phyloP scores from a whole-genome alignment of 2,888 invertebrate genomes.

The Drosophila incognita region DNA sequence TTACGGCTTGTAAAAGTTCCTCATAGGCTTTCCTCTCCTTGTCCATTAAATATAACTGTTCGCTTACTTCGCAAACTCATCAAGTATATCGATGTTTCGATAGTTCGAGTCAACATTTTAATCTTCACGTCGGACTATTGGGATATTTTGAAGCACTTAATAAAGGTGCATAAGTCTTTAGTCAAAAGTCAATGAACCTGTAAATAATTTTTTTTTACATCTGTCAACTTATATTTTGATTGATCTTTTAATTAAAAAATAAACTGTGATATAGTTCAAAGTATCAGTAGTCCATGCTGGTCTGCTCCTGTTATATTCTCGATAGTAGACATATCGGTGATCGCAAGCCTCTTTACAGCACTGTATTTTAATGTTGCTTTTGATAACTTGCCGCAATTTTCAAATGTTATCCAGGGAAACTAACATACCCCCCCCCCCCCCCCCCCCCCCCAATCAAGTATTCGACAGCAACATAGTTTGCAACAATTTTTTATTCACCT shows the following conservation, averaged over 20 bases:
- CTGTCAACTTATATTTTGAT: not conserved
- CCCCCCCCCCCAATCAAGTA: too few relatives aligned
- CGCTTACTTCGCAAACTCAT: not conserved
- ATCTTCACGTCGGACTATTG: not conserved
- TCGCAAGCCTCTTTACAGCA: not conserved
- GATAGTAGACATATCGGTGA: not conserved
- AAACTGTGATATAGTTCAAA: not conserved
- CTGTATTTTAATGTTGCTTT: not conserved
- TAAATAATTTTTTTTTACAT: not conserved
- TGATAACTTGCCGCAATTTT: slow-evolving; percentile 15
- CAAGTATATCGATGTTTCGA: slow-evolving; percentile 31
- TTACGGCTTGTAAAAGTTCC: slow-evolving; percentile 38
- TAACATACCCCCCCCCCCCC: too few relatives aligned
- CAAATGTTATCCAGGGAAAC: not conserved
- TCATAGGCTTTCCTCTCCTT: slow-evolving; percentile 52
- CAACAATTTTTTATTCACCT: slow-evolving; percentile 22
- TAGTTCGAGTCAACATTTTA: not conserved
- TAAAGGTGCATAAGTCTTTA: not conserved
- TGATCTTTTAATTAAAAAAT: not conserved
- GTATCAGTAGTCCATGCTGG: not conserved
- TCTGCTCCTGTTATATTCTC: not conserved
- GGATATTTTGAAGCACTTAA: not conserved
- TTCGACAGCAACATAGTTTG: not conserved
- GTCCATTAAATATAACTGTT: slow-evolving; percentile 49
- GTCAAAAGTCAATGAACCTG: not conserved